Conservation (phyloP, 37 sponge, comb jelly and placozoan genomes). For the Aphrocallistes beatrix region DNA sequence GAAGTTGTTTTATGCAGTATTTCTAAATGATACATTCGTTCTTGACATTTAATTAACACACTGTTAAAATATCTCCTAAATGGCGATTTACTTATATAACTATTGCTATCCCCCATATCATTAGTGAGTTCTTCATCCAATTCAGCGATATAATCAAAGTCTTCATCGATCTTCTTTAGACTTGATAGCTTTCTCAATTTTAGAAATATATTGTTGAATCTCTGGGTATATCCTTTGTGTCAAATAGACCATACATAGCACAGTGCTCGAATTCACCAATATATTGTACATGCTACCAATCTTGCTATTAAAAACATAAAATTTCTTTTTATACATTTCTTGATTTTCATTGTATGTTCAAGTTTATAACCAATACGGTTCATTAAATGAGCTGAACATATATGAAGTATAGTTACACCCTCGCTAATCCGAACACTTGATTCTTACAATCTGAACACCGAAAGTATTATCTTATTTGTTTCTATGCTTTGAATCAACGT, state of each 20-base stretch:
- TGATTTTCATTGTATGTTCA: background rate
- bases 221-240: background rate
- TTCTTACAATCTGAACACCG: too few species aligned
- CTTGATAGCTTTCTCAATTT: background rate
- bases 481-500: too few species aligned
- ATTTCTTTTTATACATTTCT: background rate
- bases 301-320: background rate
- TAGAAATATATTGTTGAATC: background rate
- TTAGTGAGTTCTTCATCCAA: slow-evolving; percentile 11
- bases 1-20: slow-evolving; percentile 17
- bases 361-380: too few species aligned
- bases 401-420: too few species aligned
- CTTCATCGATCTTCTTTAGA: background rate
- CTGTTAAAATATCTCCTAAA: background rate
- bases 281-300: background rate
- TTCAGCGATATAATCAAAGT: background rate
- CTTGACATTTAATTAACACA: slow-evolving; percentile 7
- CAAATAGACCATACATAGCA: background rate
- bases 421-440: too few species aligned
- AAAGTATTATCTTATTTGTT: too few species aligned
- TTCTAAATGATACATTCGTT: background rate
- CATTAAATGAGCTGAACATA: background rate
- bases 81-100: slow-evolving; percentile 16
- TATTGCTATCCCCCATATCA: slow-evolving; percentile 17
- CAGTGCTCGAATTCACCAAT: background rate